Evolutionary conservation across 2,113 vertebrate species (phyloP), one percentile per base, ranked within the genome.

Genomic region (Cricetomys ansorgei): DNA sequence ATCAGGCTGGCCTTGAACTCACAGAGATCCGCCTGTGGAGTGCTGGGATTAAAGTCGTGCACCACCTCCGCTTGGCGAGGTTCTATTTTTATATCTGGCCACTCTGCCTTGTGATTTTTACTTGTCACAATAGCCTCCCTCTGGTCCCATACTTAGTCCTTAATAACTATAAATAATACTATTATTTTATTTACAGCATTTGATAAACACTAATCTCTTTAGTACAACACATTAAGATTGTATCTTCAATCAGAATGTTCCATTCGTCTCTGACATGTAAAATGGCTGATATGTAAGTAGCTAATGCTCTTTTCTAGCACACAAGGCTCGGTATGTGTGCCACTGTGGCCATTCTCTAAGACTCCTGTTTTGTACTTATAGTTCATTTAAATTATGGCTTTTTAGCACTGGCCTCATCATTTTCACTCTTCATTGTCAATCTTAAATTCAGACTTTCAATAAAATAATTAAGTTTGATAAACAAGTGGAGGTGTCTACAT

Each of bases 21-120:
- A n/a, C n/a, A n/a, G n/a, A n/a, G n/a, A n/a, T n/a, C n/a, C n/a
- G n/a, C n/a, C n/a, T n/a, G n/a, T n/a, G n/a, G n/a, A n/a, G n/a
- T n/a, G n/a, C n/a, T n/a, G n/a, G n/a, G n/a, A n/a, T n/a, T n/a
- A n/a, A n/a, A n/a, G n/a, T n/a, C n/a, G n/a, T n/a, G n/a, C n/a
- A n/a, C n/a, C n/a, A n/a, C n/a, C n/a, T n/a, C n/a, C n/a, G n/a
- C n/a, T n/a, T n/a, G n/a, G 64, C 53, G 72, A 81, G 88, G 21
- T 53, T 96, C 40, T 84, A 57, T 62, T 95, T 92, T 88, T 80
- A 84, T 31, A 86, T 27, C 34, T 96, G 31, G 91, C 16, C 87
- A 79, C 8, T 86, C 80, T 90, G 17, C 12, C 88, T 94, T 90
- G 55, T 76, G 19, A 94, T 75, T 31, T 73, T 19, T 79, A n/a